Conservation (phyloP, 2,113 vertebrate species). For the Pseudopipra pipra region DNA sequence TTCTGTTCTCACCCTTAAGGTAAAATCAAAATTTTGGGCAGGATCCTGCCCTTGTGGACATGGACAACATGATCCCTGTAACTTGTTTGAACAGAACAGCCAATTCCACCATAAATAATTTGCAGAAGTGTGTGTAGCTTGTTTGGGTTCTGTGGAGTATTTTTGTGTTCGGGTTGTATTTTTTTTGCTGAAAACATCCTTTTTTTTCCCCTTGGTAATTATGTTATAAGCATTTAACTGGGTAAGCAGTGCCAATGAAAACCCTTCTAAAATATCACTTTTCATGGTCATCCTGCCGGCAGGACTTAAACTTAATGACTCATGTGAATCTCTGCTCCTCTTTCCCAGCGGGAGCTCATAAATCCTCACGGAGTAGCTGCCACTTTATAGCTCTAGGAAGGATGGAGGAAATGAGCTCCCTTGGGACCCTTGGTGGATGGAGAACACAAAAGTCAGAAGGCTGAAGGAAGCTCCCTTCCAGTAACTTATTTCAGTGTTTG, state of each 20-base stretch:
- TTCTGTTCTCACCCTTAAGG: neutral
- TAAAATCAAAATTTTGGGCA: neutral
- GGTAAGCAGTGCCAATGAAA: slow-evolving; percentile 33
- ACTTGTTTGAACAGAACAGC: neutral
- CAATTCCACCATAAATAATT: neutral
- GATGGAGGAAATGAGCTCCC: slow-evolving; percentile 10
- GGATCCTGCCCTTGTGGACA: neutral
- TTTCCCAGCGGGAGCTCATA: neutral
- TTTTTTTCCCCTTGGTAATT: neutral
- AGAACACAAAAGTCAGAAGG: neutral
- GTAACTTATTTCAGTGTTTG: neutral
- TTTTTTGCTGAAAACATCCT: neutral
- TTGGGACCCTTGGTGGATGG: neutral
- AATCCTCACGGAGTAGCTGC: neutral
- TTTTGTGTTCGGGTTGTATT: slow-evolving; percentile 9
- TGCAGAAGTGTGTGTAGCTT: neutral
- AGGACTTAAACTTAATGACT: slow-evolving; percentile 50
- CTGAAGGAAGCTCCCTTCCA: neutral
- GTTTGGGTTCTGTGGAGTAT: slow-evolving; percentile 19
- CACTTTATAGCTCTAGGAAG: neutral
- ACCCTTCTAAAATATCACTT: slow-evolving; percentile 35
- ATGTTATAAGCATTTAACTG: slow-evolving; percentile 13
- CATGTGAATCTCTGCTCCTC: slow-evolving; percentile 8
- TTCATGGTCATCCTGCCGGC: neutral
- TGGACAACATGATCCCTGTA: neutral